Evolutionary conservation across 2,797 vertebrate species (phyloP).

Genomic region (Pseudomugil tenellus): DNA sequence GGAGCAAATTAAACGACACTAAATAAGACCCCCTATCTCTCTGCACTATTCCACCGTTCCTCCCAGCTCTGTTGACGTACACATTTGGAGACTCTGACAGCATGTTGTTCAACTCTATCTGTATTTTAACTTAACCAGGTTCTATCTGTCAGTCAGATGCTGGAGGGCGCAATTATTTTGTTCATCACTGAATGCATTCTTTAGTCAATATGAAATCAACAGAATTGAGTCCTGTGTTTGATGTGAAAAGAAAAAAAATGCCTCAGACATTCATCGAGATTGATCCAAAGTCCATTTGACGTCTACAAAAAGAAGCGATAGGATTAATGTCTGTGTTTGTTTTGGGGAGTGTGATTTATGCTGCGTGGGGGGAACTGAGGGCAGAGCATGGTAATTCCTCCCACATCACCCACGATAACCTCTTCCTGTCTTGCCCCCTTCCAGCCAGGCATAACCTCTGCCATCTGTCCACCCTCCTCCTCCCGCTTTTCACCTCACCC

Average conservation of each 20-base stretch:
- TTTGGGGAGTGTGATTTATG: background rate
- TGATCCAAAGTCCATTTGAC: constrained; percentile 13
- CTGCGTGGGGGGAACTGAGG: constrained; percentile 32
- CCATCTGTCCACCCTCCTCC: constrained; percentile 68
- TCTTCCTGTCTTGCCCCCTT: constrained; percentile 64
- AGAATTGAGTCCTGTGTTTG: constrained; percentile 6
- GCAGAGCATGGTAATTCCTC: too few species aligned
- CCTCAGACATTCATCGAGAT: constrained; percentile 24
- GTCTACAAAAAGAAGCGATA: constrained; percentile 29
- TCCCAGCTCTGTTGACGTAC: constrained; percentile 24
- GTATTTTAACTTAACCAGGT: constrained; percentile 56
- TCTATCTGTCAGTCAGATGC: constrained; percentile 71
- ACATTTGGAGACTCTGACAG: constrained; percentile 64
- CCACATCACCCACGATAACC: constrained; percentile 43
- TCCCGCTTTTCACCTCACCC: constrained; percentile 23
- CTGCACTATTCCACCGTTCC: constrained; percentile 42
- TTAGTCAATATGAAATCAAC: constrained; percentile 20
- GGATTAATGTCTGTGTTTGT: constrained; percentile 2
- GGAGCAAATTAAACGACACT: constrained; percentile 78
- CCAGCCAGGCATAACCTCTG: constrained; percentile 80
- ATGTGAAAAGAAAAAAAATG: constrained; percentile 25
- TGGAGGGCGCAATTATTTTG: constrained; percentile 61
- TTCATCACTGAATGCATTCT: constrained; percentile 54
- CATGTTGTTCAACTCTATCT: constrained; percentile 60
- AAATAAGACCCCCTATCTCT: constrained; percentile 71